Conservation (phyloP, 2,888 invertebrate genomes). For the Mystacides longicornis region DNA sequence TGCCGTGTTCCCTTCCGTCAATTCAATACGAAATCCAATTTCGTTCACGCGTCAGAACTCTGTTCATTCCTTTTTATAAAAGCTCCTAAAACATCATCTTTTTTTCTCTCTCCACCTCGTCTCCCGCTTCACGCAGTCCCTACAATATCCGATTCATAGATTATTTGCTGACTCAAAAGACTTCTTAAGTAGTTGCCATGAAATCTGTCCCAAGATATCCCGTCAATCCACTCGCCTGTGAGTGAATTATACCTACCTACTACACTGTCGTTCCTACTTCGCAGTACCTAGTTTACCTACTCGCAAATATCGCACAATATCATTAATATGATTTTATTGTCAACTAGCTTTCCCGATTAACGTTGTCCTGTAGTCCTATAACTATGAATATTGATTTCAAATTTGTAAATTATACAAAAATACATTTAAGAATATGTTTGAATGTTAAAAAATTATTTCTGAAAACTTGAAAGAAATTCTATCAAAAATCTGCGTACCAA, state of each 20-base stretch:
- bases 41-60: conserved; percentile 41
- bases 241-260: not conserved
- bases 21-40: conserved; percentile 46
- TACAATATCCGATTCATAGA: conserved; percentile 6
- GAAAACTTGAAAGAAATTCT: too few relatives aligned
- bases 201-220: not conserved
- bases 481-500: too few relatives aligned
- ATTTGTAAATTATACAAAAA: too few relatives aligned
- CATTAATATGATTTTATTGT: too few relatives aligned
- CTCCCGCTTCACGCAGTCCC: conserved; percentile 11
- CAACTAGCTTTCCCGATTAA: too few relatives aligned
- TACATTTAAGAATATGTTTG: too few relatives aligned
- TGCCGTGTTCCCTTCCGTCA: conserved; percentile 30
- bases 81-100: conserved; percentile 15
- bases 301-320: too few relatives aligned
- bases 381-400: too few relatives aligned
- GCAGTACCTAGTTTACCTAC: too few relatives aligned
- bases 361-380: too few relatives aligned
- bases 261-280: too few relatives aligned
- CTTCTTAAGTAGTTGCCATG: not conserved
- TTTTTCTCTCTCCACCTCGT: conserved; percentile 24
- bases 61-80: conserved; percentile 35
- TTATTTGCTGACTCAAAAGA: conserved; percentile 2
- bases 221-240: not conserved
- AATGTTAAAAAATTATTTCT: too few relatives aligned